Evolutionary conservation across 1,140 invertebrate species (phyloP).

Genomic region (Nephila pilipes): DNA sequence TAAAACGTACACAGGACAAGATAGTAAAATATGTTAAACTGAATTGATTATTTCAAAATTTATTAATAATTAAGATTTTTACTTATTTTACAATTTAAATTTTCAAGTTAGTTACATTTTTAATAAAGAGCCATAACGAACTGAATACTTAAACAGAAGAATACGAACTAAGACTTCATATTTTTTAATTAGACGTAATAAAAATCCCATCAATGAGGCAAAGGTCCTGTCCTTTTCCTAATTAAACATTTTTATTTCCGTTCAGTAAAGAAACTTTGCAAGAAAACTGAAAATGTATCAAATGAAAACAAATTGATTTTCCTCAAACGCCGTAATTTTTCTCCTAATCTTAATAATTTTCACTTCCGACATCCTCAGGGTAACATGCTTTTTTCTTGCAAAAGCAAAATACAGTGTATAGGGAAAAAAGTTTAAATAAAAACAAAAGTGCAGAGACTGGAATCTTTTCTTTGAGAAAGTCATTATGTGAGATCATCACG

Average conservation of each 20-base stretch:
- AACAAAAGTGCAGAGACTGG: neutral
- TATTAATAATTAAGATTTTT: too few relatives aligned
- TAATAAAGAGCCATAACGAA: too few relatives aligned
- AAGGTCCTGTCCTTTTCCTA: neutral
- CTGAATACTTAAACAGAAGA: too few relatives aligned
- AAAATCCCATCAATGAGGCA: neutral
- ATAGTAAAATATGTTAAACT: too few relatives aligned
- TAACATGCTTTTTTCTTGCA: constrained; percentile 5
- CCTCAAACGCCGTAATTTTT: constrained; percentile 10
- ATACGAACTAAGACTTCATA: too few relatives aligned
- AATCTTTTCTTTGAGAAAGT: constrained; percentile 28
- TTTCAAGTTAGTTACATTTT: too few relatives aligned
- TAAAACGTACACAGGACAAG: too few relatives aligned
- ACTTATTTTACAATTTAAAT: too few relatives aligned
- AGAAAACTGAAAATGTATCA: neutral
- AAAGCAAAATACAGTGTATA: neutral
- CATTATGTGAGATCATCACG: constrained; percentile 42
- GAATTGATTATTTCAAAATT: too few relatives aligned
- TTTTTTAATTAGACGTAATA: neutral
- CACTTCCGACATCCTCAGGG: neutral
- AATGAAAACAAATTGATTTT: constrained; percentile 11
- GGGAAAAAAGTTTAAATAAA: neutral
- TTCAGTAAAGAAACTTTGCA: neutral
- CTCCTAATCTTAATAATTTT: constrained; percentile 12
- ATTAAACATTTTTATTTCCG: neutral